Base-by-base conservation (phyloP, 1,140 invertebrate genomes). In the Ceratitis capitata region DNA sequence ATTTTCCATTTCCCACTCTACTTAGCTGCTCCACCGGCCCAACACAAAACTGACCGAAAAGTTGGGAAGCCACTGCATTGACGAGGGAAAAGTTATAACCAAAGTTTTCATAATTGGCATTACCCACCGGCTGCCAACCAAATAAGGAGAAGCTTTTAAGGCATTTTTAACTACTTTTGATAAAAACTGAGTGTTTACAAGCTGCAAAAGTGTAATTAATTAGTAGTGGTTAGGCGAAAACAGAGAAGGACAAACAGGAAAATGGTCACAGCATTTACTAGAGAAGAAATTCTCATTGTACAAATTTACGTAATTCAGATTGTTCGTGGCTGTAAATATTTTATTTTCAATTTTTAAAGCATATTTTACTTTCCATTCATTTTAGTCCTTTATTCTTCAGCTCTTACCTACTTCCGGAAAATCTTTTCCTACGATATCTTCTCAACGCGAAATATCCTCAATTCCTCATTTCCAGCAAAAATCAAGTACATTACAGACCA, bases 1-100 rank as follows among this genome's bases (percentile, higher is more conserved):
- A 56, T 61, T 69, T 69, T 12, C 32, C 4, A 32, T 16, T 39
- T 69, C 9, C n/a, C n/a, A n/a, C n/a, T n/a, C n/a, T n/a, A n/a
- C n/a, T 56, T 56, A n/a, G 51, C 23, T 56, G 19, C 23, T 56
- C 5, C 19, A 6, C 51, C 51, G 45, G 39, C 29, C 32, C 61
- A n/a, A 69, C 29, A 29, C 7, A 69, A 19, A 69, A 69, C 61
- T 39, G 61, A 69, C 61, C 61, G 32, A 29, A 69, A 69, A 69
- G 61, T 69, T 69, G 61, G 61, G 35, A 39, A 69, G n/a, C 61
- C 61, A 16, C 32, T 32, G 61, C 61, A 69, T 69, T 69, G 32
- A 69, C 61, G 61, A 39, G 61, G 14, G 61, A 19, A 69, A 69
- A 69, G 3, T 69, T 69, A 35, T n/a, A 69, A 69, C 26, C 23